Evolutionary conservation across 1,140 invertebrate genomes (phyloP).

Genomic region (Conus betulinus): DNA sequence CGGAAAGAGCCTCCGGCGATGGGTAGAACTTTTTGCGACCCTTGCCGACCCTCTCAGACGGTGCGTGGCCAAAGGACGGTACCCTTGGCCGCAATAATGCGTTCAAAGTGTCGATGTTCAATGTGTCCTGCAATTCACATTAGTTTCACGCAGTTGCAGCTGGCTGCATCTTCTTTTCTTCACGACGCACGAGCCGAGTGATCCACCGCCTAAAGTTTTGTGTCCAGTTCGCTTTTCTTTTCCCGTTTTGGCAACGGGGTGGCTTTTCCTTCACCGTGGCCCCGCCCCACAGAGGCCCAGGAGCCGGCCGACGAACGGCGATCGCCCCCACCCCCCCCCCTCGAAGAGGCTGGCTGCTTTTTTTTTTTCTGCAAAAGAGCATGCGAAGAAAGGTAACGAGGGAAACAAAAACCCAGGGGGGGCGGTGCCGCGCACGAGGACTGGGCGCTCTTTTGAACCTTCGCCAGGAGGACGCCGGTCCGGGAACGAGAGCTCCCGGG

Average conservation of each 20-base stretch:
- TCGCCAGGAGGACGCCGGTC: neutral
- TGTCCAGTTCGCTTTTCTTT: conserved; percentile 46
- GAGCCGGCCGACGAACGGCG: no score
- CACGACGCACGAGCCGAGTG: conserved; percentile 87
- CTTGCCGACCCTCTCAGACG: conserved; percentile 80
- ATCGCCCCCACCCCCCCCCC: no score
- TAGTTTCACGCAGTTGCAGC: conserved; percentile 85
- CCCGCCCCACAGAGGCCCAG: no score
- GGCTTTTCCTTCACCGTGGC: neutral
- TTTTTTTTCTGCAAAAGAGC: no score
- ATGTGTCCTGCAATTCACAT: conserved; percentile 89
- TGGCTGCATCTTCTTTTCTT: conserved; percentile 87
- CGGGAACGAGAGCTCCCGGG: conserved; percentile 12
- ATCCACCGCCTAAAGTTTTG: conserved; percentile 79
- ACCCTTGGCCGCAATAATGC: conserved; percentile 85
- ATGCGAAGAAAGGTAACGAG: neutral
- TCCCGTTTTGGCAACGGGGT: neutral
- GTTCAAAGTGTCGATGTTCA: conserved; percentile 88
- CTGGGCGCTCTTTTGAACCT: neutral
- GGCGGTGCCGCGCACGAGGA: neutral
- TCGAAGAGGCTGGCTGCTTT: no score
- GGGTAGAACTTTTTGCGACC: neutral
- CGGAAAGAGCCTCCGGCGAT: conserved; percentile 10
- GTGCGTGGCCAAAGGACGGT: conserved; percentile 78
- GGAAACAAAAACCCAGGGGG: neutral